Evolutionary conservation across 2,888 invertebrate genomes (phyloP), one percentile per base, ranked within the genome.

Genomic region (Tipula helvola): DNA sequence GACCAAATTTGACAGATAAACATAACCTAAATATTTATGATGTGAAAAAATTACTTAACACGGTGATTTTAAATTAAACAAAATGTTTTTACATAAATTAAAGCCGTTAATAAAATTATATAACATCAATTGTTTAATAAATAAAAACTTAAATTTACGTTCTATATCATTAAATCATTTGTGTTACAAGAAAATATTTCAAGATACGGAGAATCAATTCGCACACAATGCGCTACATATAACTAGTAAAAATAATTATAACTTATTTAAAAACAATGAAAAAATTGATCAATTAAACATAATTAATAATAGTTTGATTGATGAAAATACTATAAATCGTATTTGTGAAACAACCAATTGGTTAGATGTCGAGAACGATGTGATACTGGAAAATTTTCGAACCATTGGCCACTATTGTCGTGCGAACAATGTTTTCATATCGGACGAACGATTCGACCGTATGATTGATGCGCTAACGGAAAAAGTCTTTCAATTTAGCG

Each of bases 401-500:
- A 87, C 41, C 0, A 57, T 91, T 3, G 88, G 89, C 36, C 86
- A 88, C 8, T 89, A 90, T 86, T 91, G 90, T 71, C 87, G 87
- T 0, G 87, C 88, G 3, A 88, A 89, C 0, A 47, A 86, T 1
- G 87, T 88, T 0, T 88, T 88, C 28, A 88, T 91, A 0, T 90
- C 90, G 0, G 89, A 91, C 5, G 88, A 88, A 4, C 88, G 88
- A n/a, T 91, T 90, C 42, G 88, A 87, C 0, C 86, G 52, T 3
- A 90, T 91, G 44, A 87, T 89, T 0, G 87, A 89, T 83, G n/a
- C 86, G 1, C 90, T 89, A 16, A 93, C 93, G 83, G 93, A 94
- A 88, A 92, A 92, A 87, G 91, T 94, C 87, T 91, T 92, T 88
- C 89, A 92, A 87, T 92, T 95, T 3, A 92, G 90, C 18, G 94